Percentiles rank a stretch among this genome's conserved stretches.
phyloP scores from a whole-genome alignment of 2,113 vertebrate genomes.

The Phrynosoma platyrhinos region DNA sequence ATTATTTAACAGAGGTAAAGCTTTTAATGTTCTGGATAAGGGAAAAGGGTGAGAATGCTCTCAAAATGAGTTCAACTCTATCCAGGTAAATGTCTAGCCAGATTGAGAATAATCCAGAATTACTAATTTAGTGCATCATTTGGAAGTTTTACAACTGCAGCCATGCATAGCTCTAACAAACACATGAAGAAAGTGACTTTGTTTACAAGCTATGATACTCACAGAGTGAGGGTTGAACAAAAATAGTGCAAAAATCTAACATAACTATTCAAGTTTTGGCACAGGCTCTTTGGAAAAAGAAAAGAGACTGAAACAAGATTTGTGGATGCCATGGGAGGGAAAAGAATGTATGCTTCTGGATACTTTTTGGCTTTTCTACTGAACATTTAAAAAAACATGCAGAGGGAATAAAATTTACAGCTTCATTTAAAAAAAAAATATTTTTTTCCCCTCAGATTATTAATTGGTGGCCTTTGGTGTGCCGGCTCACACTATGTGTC shows the following conservation, averaged over 20 bases:
- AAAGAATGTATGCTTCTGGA: background rate
- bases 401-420: background rate
- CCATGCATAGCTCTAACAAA: background rate
- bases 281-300: background rate
- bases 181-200: background rate
- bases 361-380: background rate
- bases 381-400: background rate
- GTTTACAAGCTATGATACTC: background rate
- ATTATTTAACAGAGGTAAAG: slow-evolving; percentile 33
- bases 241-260: background rate
- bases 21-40: slow-evolving; percentile 36
- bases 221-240: background rate
- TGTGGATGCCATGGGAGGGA: background rate
- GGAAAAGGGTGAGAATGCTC: background rate
- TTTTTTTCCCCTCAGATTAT: background rate
- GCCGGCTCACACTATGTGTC: background rate
- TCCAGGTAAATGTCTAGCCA: slow-evolving; percentile 19
- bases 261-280: background rate
- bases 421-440: background rate
- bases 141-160: slow-evolving; percentile 23
- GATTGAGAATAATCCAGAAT: slow-evolving; percentile 48
- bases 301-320: slow-evolving; percentile 12
- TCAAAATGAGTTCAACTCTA: background rate
- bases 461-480: background rate
- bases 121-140: background rate